Evolutionary conservation across 2,113 vertebrate species (phyloP), one percentile per base, ranked within the genome.

Genomic region (Pseudopodoces humilis): DNA sequence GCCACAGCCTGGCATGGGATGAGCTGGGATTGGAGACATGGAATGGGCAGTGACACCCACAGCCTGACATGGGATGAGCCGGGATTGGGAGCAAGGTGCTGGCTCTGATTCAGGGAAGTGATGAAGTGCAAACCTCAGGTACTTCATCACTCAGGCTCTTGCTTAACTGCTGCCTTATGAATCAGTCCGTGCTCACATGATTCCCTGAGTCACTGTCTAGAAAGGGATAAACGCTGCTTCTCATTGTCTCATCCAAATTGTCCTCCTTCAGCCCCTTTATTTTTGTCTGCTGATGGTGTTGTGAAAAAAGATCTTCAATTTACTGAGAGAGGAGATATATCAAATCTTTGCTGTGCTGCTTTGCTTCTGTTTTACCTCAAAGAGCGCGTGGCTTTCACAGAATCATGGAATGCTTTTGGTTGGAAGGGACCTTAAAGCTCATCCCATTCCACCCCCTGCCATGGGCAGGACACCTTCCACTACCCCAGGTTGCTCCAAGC

Each of bases 381-480:
- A 69, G 6, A 17, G 9, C 0, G 6, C 0, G 0, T 2, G 20
- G 3, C 3, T 63, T 56, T 88, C 31, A 19, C 1, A 10, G 70
- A 89, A 31, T 13, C 14, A 17, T 3, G 7, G 47, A 62, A 33
- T 37, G 31, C 14, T 55, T 63, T 15, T 18, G 12, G 30, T 20
- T 35, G 79, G 71, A 56, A 56, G 8, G 15, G 17, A 63, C 4
- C 25, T 63, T 35, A 55, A 63, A 63, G 35, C 25, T 46, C 37
- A 17, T 52, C 86, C 11, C 25, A 7, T 69, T 5, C 55, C 13
- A 41, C 3, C 5, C 14, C 13, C 4, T 52, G 31, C 53, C 39
- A 18, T 14, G 16, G 37, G 5, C 53, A 35, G 56, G 58, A 30
- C 75, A 41, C 13, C 7, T 59, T 39, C 46, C 69, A 43, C 41